Evolutionary conservation across 2,888 invertebrate species (phyloP).

Genomic region (Siphonodentalium dalli): DNA sequence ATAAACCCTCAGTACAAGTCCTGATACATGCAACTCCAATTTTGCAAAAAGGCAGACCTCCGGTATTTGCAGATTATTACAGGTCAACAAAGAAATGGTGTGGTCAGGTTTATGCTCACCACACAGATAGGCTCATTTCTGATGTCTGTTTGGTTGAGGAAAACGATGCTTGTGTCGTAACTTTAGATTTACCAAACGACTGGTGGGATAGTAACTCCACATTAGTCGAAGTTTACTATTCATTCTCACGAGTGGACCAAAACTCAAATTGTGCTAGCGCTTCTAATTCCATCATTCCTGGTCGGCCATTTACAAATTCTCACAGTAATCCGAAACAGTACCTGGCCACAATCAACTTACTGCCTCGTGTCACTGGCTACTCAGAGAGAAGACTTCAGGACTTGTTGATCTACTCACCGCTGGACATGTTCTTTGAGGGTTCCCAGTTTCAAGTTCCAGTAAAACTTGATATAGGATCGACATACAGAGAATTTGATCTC

Average conservation of each 20-base stretch:
- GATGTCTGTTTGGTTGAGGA: conserved; percentile 89
- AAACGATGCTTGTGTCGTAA: conserved; percentile 90
- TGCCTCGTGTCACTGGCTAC: conserved; percentile 67
- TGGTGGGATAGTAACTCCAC: conserved; percentile 76
- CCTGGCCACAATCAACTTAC: conserved; percentile 38
- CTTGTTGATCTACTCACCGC: conserved; percentile 84
- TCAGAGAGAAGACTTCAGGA: conserved; percentile 85
- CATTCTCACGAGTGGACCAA: conserved; percentile 72
- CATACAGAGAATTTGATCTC: conserved; percentile 79
- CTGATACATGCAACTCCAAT: conserved; percentile 79
- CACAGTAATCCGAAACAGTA: conserved; percentile 32
- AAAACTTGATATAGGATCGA: conserved; percentile 71
- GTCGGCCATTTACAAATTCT: conserved; percentile 25
- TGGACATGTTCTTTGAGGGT: conserved; percentile 87
- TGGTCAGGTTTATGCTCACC: conserved; percentile 60
- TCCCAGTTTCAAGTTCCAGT: conserved; percentile 90
- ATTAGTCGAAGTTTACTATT: conserved; percentile 83
- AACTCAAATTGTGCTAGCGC: conserved; percentile 55
- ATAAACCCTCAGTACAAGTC: conserved; percentile 89
- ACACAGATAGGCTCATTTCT: conserved; percentile 72
- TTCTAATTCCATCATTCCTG: conserved; percentile 48
- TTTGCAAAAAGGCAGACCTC: conserved; percentile 13
- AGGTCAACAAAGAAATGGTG: conserved; percentile 40
- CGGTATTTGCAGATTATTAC: not conserved
- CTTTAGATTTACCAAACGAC: conserved; percentile 83